Evolutionary conservation across 2,797 vertebrate genomes (phyloP).

Genomic region (Neomorphus geoffroyi): DNA sequence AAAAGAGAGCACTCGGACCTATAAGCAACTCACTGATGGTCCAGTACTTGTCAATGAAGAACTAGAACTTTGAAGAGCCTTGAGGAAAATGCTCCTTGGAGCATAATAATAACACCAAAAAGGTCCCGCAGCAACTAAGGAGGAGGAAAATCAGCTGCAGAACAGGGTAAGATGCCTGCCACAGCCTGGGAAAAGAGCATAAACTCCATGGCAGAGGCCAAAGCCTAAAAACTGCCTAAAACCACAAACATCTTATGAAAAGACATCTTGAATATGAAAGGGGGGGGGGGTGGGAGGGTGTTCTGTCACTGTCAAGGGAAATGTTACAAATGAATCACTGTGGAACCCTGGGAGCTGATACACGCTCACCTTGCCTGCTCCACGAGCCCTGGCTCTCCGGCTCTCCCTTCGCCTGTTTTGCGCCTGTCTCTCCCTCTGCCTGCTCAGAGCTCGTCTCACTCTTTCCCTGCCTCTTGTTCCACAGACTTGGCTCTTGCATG

Average conservation of each 20-base stretch:
- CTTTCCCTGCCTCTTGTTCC: neutral
- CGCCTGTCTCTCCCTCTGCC: neutral
- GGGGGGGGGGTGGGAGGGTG: too few species aligned
- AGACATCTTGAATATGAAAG: neutral
- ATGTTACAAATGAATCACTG: neutral
- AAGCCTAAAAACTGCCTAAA: neutral
- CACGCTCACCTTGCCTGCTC: neutral
- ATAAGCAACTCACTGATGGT: neutral
- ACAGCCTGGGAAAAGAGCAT: neutral
- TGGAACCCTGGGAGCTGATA: neutral
- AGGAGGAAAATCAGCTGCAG: neutral
- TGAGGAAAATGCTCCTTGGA: neutral
- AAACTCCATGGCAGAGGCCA: neutral
- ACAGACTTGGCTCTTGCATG: neutral
- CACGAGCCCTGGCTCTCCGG: neutral
- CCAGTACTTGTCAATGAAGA: neutral
- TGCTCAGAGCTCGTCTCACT: neutral
- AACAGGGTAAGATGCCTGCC: neutral
- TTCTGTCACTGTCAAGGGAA: neutral
- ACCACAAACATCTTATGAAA: neutral
- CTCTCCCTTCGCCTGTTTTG: neutral
- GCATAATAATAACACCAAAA: neutral
- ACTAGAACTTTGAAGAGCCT: neutral
- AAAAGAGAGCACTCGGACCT: neutral
- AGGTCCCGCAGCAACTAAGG: neutral